Base-by-base conservation (phyloP, 1,140 invertebrate genomes). In the Plodia interpunctella region DNA sequence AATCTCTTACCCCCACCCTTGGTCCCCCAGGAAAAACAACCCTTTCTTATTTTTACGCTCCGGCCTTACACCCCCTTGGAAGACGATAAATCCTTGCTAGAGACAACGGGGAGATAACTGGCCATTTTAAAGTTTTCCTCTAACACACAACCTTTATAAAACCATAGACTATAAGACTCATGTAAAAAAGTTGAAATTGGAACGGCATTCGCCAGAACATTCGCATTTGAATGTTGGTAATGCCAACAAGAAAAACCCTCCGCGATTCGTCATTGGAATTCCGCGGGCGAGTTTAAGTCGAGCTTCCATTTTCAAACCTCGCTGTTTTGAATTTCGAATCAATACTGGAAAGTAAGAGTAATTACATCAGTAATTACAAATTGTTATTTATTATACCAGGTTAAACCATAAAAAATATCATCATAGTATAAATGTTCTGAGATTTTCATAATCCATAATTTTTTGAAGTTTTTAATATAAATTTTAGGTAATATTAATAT, bases 61-160 rank as follows among this genome's bases (percentile, higher is more conserved):
- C 65, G 35, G 59, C 55, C 76, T 68, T 80, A 74, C 78, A 76
- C 81, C 83, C 84, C 81, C 75, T 75, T 70, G 63, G n/a, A 81
- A 84, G 83, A 84, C 81, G 81, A 87, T 87, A 87, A 87, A 87
- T 87, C 84, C 84, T 84, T 81, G 71, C 66, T 70, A 78, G 81
- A 87, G 80, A 85, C 84, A 85, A 77, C 72, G 64, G 79, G 83
- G 80, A 87, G 80, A 85, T 82, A 76, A 74, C 81, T 82, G 80
- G 68, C 76, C 72, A 76, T 66, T 44, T 59, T 57, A 55, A 53
- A 25, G 19, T 53, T 62, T 35, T 57, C 50, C 56, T 49, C 52
- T 52, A 67, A 9, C 30, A 51, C 51, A 6, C 4, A 18, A 50
- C 62, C 57, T 8, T 20, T 0, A 20, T 18, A 55, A 49, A 56